A percentile compares a stretch with the other conserved stretches of the same genome.
Evolutionary conservation across 92 coral and sea anemone genomes (phyloP).

Genomic region (Blastomussa wellsi): DNA sequence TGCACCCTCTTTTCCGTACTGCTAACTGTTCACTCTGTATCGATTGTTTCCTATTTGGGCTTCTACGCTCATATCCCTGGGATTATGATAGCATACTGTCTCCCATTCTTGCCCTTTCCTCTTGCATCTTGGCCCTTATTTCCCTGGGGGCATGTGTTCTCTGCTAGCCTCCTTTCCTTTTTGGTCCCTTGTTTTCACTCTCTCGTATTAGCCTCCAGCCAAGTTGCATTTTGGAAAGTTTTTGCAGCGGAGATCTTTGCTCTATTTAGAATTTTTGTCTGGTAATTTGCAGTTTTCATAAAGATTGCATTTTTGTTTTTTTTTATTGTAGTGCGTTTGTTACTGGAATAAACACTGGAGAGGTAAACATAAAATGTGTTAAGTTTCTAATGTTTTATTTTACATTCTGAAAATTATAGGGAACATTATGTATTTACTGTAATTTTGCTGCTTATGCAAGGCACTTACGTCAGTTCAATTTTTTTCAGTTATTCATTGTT

Average conservation of each 20-base stretch:
- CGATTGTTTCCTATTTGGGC: background rate
- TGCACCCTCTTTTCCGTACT: background rate
- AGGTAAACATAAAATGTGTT: slow-evolving; percentile 58
- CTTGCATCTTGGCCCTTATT: too few relatives aligned
- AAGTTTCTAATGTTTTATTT: background rate
- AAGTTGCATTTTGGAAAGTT: background rate
- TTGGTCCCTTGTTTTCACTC: too few relatives aligned
- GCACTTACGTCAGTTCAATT: too few relatives aligned
- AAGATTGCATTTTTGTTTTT: background rate
- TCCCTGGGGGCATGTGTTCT: too few relatives aligned
- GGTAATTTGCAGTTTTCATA: background rate
- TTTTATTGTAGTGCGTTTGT: slow-evolving; percentile 76
- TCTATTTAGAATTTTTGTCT: background rate
- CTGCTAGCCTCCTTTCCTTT: too few relatives aligned
- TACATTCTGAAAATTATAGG: background rate
- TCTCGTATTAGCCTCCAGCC: background rate
- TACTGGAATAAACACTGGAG: slow-evolving; percentile 98
- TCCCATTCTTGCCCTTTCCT: too few relatives aligned
- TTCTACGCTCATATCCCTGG: background rate
- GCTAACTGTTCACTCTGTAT: background rate
- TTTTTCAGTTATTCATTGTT: too few relatives aligned
- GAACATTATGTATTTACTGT: too few relatives aligned
- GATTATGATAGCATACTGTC: background rate
- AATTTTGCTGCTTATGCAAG: too few relatives aligned
- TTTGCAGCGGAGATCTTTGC: background rate